Percentiles rank a stretch among this genome's conserved stretches.
These are phyloP conservation scores for Chymomyza procnemis DNA, from an alignment of 2,888 invertebrate species.

Conservation along the genomic window DNA sequence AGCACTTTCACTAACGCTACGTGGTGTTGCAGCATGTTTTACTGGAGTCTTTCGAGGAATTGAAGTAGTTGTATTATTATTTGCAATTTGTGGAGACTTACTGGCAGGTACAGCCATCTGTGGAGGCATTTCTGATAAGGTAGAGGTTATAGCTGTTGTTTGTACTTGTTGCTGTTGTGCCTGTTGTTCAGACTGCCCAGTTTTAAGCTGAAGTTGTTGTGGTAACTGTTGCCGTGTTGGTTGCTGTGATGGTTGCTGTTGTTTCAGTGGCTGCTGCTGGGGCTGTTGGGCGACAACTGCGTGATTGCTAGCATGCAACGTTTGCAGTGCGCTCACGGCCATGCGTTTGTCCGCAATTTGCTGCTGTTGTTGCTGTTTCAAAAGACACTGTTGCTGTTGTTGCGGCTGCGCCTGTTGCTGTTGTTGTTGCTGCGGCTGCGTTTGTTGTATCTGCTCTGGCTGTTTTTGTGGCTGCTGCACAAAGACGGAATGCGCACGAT, in stretches of 20 bases:
- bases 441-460: conserved; percentile 15
- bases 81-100: conserved; percentile 34
- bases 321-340: conserved; percentile 59
- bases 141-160: background rate
- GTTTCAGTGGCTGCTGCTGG: conserved; percentile 2
- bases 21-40: conserved; percentile 24
- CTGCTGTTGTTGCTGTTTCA: conserved; percentile 19
- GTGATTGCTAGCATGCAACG: conserved; percentile 52
- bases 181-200: background rate
- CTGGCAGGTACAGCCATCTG: background rate
- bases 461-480: conserved; percentile 27
- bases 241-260: conserved; percentile 26
- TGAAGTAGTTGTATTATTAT: background rate
- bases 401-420: conserved; percentile 23
- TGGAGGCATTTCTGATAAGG: background rate
- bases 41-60: background rate
- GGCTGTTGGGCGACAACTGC: conserved; percentile 31
- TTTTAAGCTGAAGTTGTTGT: conserved; percentile 1
- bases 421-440: conserved; percentile 11
- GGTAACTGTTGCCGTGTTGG: conserved; percentile 2
- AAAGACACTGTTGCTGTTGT: conserved; percentile 23
- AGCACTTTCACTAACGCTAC: conserved; percentile 3
- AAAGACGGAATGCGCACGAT: conserved; percentile 23
- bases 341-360: conserved; percentile 53
- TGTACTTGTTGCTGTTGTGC: background rate